phyloP scores from a whole-genome alignment of 2,797 vertebrate genomes.

The Gadopsis bispinosus region DNA sequence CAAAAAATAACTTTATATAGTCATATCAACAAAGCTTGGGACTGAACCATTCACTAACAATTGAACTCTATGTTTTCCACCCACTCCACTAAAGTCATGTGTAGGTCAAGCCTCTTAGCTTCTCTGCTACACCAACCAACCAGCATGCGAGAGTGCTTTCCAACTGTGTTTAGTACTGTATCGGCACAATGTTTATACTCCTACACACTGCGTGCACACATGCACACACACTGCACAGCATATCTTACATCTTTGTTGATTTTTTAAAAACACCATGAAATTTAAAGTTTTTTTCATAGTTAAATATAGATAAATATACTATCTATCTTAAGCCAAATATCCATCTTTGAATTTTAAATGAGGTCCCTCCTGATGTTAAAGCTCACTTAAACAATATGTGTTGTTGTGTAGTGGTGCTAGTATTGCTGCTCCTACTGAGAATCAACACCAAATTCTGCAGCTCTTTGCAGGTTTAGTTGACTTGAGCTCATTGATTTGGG shows the following conservation, averaged over 20 bases:
- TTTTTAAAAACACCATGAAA: background rate
- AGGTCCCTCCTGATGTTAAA: background rate
- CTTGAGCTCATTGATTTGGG: no score
- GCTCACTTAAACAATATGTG: background rate
- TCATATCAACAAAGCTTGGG: constrained; percentile 9
- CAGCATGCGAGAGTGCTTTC: constrained; percentile 37
- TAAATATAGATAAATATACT: no score
- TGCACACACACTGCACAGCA: no score
- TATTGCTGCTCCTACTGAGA: background rate
- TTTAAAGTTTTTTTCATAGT: background rate
- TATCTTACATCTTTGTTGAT: background rate
- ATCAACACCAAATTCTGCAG: background rate
- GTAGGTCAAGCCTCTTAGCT: constrained; percentile 42
- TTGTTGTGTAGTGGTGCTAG: background rate
- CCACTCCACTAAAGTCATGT: constrained; percentile 26
- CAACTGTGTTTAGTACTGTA: constrained; percentile 22
- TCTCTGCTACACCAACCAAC: constrained; percentile 31
- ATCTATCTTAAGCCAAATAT: background rate
- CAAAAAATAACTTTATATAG: constrained; percentile 20
- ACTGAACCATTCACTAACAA: constrained; percentile 17
- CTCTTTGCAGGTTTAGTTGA: background rate
- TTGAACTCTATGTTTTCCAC: constrained; percentile 16
- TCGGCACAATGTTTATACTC: constrained; percentile 36
- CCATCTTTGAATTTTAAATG: constrained; percentile 1
- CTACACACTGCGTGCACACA: background rate